Evolutionary conservation across 2,797 vertebrate species (phyloP).

Genomic region (Sebastes jordani): DNA sequence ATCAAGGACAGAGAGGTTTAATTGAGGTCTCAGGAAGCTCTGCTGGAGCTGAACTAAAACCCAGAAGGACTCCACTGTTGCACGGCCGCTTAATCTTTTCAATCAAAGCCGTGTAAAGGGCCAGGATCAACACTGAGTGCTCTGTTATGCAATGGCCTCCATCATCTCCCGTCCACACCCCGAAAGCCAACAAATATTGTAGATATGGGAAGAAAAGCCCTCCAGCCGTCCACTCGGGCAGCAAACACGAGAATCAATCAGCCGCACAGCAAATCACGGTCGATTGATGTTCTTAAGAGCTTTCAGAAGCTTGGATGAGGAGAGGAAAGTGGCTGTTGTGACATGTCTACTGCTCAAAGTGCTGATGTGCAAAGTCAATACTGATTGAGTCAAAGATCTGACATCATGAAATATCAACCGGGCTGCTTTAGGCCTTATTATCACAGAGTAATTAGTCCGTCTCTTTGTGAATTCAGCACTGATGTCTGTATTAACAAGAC

Average conservation of each 20-base stretch:
- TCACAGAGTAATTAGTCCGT: slow-evolving; percentile 14
- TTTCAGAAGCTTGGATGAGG: slow-evolving; percentile 33
- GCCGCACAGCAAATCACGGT: slow-evolving; percentile 44
- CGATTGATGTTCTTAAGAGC: slow-evolving; percentile 59
- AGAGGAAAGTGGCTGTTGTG: slow-evolving; percentile 35
- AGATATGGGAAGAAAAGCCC: slow-evolving; percentile 19
- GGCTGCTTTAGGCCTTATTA: slow-evolving; percentile 5
- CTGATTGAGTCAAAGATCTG: slow-evolving; percentile 47
- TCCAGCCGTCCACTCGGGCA: slow-evolving; percentile 5
- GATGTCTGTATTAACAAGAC: neutral
- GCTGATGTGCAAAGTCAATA: slow-evolving; percentile 25
- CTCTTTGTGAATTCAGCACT: slow-evolving; percentile 5
- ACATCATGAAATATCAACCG: slow-evolving; percentile 42
- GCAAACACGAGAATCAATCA: slow-evolving; percentile 57
- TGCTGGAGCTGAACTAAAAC: slow-evolving; percentile 40
- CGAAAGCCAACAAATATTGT: slow-evolving; percentile 12
- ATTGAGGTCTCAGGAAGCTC: slow-evolving; percentile 55
- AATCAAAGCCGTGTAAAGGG: slow-evolving; percentile 49
- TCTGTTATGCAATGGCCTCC: slow-evolving; percentile 40
- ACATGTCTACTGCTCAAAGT: slow-evolving; percentile 11
- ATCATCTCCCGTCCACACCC: slow-evolving; percentile 11
- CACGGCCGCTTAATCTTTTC: slow-evolving; percentile 54
- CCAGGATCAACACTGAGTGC: slow-evolving; percentile 27
- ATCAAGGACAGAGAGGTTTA: slow-evolving; percentile 65
- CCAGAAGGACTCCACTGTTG: slow-evolving; percentile 25